Evolutionary conservation across 2,888 invertebrate genomes (phyloP).

Genomic region (Meandrusa payeni): DNA sequence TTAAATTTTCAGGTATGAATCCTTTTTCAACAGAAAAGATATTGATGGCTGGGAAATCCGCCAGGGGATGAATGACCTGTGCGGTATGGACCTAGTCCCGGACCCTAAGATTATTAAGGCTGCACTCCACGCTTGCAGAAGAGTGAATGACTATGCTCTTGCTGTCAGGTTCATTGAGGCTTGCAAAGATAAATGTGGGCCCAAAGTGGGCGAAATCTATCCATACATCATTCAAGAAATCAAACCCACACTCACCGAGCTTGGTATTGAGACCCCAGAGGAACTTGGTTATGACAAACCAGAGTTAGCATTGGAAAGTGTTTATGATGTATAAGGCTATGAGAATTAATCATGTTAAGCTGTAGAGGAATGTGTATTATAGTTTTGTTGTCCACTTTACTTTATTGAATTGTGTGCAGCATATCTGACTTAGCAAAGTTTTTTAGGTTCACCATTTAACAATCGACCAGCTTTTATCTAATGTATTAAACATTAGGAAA

Average conservation of each 20-base stretch:
- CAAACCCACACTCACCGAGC: slow-evolving; percentile 93
- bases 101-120: slow-evolving; percentile 94
- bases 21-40: slow-evolving; percentile 91
- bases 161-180: slow-evolving; percentile 96
- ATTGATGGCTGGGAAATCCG: slow-evolving; percentile 98
- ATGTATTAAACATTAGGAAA: slow-evolving; percentile 59
- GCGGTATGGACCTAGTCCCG: slow-evolving; percentile 94
- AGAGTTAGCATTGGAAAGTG: slow-evolving; percentile 91
- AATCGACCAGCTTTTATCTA: slow-evolving; percentile 52
- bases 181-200: slow-evolving; percentile 93
- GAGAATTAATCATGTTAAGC: slow-evolving; percentile 46
- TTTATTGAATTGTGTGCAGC: slow-evolving; percentile 56
- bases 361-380: slow-evolving; percentile 71
- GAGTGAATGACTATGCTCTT: slow-evolving; percentile 96
- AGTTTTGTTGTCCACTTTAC: slow-evolving; percentile 65
- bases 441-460: slow-evolving; percentile 45
- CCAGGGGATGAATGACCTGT: slow-evolving; percentile 93
- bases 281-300: slow-evolving; percentile 98
- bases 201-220: slow-evolving; percentile 87
- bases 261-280: slow-evolving; percentile 96
- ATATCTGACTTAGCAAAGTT: slow-evolving; percentile 41
- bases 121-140: slow-evolving; percentile 93
- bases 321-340: slow-evolving; percentile 83
- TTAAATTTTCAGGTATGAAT: slow-evolving; percentile 87
- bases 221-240: slow-evolving; percentile 95